Conservation (phyloP, 1,140 invertebrate genomes). For the Pseudomyrmex sp. region DNA sequence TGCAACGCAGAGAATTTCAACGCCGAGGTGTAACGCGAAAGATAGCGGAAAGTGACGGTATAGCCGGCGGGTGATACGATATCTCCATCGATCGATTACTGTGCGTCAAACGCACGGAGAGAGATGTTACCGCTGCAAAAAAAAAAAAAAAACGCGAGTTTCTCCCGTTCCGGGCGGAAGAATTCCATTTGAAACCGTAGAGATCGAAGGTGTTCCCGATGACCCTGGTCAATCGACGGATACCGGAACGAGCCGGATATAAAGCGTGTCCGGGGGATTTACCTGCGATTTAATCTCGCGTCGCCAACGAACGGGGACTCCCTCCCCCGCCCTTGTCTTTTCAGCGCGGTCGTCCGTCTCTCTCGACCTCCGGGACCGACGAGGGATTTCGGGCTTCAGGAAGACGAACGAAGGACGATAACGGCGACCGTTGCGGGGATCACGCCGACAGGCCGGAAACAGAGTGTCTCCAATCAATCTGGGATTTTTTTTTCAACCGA, state of each 20-base stretch:
- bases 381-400: conserved; percentile 58
- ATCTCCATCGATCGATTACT: conserved; percentile 24
- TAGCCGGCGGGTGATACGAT: background rate
- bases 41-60: conserved; percentile 3
- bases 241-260: conserved; percentile 12
- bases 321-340: background rate
- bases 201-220: conserved; percentile 50
- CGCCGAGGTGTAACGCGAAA: background rate
- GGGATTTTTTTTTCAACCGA: conserved; percentile 62
- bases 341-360: conserved; percentile 36
- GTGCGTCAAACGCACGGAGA: background rate
- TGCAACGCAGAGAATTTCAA: background rate
- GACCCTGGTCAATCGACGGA: conserved; percentile 5
- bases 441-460: conserved; percentile 68
- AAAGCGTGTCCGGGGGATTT: conserved; percentile 60
- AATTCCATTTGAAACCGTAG: conserved; percentile 50
- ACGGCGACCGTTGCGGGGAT: conserved; percentile 62
- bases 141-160: background rate
- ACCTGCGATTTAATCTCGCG: conserved; percentile 67
- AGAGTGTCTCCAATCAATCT: conserved; percentile 68
- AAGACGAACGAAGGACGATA: conserved; percentile 74
- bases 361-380: background rate
- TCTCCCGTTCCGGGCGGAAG: conserved; percentile 28
- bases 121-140: conserved; percentile 19
- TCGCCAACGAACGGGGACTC: conserved; percentile 62